Conservation (phyloP, 2,797 vertebrate genomes). For the Pangasius krempfi region DNA sequence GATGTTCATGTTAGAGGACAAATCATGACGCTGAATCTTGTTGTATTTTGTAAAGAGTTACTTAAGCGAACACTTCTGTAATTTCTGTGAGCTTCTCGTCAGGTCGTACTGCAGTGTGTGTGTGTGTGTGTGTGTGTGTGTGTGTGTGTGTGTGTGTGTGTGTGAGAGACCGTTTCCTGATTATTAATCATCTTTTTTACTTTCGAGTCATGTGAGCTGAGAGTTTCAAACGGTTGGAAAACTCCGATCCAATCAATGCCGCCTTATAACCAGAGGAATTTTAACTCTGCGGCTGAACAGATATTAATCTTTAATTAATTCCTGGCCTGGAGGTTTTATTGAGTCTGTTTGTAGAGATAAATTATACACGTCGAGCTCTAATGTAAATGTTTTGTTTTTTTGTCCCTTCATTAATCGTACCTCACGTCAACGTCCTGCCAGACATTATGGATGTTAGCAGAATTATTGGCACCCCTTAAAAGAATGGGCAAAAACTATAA, state of each 20-base stretch:
- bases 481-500: neutral
- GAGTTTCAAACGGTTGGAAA: neutral
- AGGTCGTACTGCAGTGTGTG: neutral
- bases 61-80: neutral
- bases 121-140: neutral
- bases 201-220: neutral
- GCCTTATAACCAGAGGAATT: neutral
- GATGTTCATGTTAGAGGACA: neutral
- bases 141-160: neutral
- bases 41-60: no score
- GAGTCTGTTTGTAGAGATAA: slow-evolving; percentile 12
- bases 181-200: neutral
- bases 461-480: neutral
- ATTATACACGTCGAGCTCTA: neutral
- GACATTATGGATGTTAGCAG: neutral
- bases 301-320: slow-evolving; percentile 25
- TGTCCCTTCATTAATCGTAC: neutral
- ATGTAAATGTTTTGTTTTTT: neutral
- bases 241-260: neutral
- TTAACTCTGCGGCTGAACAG: neutral
- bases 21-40: neutral
- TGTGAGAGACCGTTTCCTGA: neutral
- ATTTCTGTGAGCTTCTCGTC: neutral
- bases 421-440: no score
- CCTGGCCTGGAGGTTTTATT: neutral